A percentile compares a stretch with the other conserved stretches of the same genome.
These are phyloP conservation scores for Drosophila burlai DNA, from an alignment of 1,140 invertebrate genomes.

Conservation along the genomic window DNA sequence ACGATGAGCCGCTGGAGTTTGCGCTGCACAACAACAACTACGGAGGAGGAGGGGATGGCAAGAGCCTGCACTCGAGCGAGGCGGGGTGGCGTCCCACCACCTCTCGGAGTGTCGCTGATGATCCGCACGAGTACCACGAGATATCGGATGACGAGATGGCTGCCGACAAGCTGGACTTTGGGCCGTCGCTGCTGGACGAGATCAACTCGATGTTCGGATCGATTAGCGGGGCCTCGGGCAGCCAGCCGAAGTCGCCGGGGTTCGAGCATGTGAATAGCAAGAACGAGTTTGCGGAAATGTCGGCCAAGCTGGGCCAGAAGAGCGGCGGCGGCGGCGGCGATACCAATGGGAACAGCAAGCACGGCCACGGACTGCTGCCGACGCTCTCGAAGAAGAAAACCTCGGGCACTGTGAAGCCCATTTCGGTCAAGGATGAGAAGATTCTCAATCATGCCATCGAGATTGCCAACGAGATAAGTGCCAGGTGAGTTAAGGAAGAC, in stretches of 20 bases:
- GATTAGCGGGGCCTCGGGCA: constrained; percentile 83
- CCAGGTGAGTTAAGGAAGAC: constrained; percentile 81
- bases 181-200: constrained; percentile 96
- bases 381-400: constrained; percentile 89
- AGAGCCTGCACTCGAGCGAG: constrained; percentile 55
- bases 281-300: constrained; percentile 90
- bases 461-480: constrained; percentile 96
- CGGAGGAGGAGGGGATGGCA: constrained; percentile 44
- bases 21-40: constrained; percentile 80
- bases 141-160: constrained; percentile 94
- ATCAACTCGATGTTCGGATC: constrained; percentile 97
- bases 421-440: constrained; percentile 96
- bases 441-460: constrained; percentile 97
- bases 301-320: constrained; percentile 85
- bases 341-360: constrained; percentile 74
- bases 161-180: constrained; percentile 91
- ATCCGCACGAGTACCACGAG: constrained; percentile 95
- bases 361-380: constrained; percentile 56
- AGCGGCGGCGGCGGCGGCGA: constrained; percentile 43
- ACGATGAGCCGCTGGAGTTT: constrained; percentile 68
- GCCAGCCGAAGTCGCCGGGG: constrained; percentile 86
- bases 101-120: constrained; percentile 58
- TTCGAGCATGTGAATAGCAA: constrained; percentile 88
- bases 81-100: constrained; percentile 50
- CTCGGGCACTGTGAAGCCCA: constrained; percentile 94